Percentiles rank a stretch among this genome's conserved stretches.
Evolutionary conservation across 2,888 invertebrate genomes (phyloP).

Genomic region (Oxytorus armatus): DNA sequence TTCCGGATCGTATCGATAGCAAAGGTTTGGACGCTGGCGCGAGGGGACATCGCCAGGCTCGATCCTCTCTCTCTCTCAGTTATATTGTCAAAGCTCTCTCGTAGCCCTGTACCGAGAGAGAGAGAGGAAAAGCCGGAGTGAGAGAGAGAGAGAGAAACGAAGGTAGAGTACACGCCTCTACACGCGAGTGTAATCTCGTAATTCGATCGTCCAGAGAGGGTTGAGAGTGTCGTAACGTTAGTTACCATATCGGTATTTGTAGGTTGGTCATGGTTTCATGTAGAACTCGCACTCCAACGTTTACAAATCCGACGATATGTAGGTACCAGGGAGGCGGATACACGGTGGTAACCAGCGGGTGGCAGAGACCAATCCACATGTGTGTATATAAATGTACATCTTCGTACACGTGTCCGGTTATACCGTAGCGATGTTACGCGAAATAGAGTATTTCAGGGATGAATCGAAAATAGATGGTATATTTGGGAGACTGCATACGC

Average conservation of each 20-base stretch:
- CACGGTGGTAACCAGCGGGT: not conserved
- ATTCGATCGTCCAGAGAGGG: constrained; percentile 59
- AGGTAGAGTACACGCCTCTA: too few species aligned
- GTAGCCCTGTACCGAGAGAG: not conserved
- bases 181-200: constrained; percentile 53
- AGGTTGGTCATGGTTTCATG: constrained; percentile 20
- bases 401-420: constrained; percentile 42
- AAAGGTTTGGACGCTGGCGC: constrained; percentile 20
- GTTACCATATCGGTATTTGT: constrained; percentile 21
- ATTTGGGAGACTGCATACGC: not conserved
- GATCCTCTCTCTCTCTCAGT: constrained; percentile 18
- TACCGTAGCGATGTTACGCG: constrained; percentile 9
- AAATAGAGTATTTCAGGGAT: constrained; percentile 27
- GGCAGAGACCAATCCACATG: not conserved
- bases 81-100: constrained; percentile 5
- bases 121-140: constrained; percentile 3
- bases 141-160: too few species aligned
- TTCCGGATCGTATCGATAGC: constrained; percentile 43
- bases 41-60: constrained; percentile 23
- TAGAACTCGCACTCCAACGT: constrained; percentile 31
- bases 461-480: not conserved
- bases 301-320: constrained; percentile 49
- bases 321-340: not conserved
- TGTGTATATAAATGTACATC: constrained; percentile 15
- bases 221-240: constrained; percentile 11